phyloP scores from a whole-genome alignment of 2,113 vertebrate species.

The Galemys pyrenaicus region DNA sequence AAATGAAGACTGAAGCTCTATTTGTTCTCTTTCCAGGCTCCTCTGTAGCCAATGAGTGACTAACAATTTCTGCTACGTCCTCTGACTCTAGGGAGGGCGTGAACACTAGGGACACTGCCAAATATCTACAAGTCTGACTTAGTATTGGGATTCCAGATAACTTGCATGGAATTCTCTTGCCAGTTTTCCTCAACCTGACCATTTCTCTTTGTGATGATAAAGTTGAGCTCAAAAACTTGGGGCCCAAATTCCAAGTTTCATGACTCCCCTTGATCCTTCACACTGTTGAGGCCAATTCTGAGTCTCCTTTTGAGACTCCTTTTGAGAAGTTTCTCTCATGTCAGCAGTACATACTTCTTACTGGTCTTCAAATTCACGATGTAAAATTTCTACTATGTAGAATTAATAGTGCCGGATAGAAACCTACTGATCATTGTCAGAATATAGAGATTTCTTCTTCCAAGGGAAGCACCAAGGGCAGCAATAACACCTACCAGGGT shows the following conservation, averaged over 20 bases:
- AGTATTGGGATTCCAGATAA: not conserved
- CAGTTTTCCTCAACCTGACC: not conserved
- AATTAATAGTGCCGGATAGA: constrained; percentile 13
- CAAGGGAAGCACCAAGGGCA: not conserved
- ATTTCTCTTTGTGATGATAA: not conserved
- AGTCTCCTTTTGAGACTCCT: not conserved
- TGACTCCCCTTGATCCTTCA: not conserved
- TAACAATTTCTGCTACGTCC: not conserved
- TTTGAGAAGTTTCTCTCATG: not conserved
- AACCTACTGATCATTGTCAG: not conserved
- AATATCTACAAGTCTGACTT: constrained; percentile 2
- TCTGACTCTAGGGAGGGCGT: not conserved
- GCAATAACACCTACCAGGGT: not conserved
- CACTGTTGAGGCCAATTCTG: not conserved
- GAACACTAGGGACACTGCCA: not conserved
- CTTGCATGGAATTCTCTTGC: constrained; percentile 25
- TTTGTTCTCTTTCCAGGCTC: not conserved
- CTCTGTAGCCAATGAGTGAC: not conserved
- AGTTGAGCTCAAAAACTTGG: constrained; percentile 12
- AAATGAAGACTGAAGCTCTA: not conserved
- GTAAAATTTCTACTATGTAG: constrained; percentile 14
- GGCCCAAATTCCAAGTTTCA: not conserved
- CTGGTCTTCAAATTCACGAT: constrained; percentile 6
- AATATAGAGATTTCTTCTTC: not conserved
- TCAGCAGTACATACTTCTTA: not conserved